Evolutionary conservation across 2,797 vertebrate genomes (phyloP).

Genomic region (Xiphorhynchus erythropygius): DNA sequence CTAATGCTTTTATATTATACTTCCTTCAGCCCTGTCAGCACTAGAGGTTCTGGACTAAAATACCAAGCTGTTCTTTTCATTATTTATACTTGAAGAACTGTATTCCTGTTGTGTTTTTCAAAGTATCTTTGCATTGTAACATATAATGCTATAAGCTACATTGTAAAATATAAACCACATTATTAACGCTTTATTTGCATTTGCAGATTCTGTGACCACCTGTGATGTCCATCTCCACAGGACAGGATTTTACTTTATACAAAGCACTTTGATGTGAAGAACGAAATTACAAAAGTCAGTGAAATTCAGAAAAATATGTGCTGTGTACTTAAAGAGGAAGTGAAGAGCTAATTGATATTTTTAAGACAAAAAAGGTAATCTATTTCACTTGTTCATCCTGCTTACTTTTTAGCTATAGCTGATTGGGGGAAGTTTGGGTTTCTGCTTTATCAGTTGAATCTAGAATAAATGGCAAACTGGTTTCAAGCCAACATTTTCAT

Average conservation of each 20-base stretch:
- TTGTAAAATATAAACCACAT: background rate
- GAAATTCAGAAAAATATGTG: background rate
- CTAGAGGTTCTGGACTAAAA: background rate
- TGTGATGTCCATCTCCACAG: background rate
- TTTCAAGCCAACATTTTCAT: background rate
- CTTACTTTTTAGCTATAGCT: background rate
- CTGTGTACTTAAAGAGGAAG: background rate
- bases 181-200: background rate
- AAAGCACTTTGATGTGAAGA: background rate
- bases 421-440: background rate
- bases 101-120: background rate
- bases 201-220: background rate
- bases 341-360: background rate
- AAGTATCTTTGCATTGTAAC: background rate
- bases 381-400: background rate
- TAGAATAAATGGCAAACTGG: background rate
- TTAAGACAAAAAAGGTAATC: background rate
- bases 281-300: background rate
- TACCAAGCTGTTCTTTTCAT: background rate
- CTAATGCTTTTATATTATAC: background rate
- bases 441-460: background rate
- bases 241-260: background rate
- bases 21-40: background rate
- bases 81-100: background rate
- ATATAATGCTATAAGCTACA: background rate